Evolutionary conservation across 1,140 invertebrate species (phyloP).

Genomic region (Dinothrombium tinctorium): DNA sequence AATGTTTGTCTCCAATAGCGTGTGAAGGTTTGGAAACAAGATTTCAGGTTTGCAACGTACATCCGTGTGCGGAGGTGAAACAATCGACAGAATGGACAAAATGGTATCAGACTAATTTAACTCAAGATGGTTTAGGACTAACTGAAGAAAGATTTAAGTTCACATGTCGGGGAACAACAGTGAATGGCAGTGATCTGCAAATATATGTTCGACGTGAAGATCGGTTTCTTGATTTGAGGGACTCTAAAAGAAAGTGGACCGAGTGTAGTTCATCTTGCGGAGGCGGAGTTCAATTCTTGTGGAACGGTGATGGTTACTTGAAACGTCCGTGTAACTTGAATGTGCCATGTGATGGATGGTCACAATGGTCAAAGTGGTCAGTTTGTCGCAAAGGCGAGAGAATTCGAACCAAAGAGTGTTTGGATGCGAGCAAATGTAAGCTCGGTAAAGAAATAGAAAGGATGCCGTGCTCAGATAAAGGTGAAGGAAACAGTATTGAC

Average conservation of each 20-base stretch:
- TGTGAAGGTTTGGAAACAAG: background rate
- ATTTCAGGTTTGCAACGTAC: background rate
- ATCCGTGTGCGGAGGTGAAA: background rate
- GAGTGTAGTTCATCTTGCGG: constrained; percentile 59
- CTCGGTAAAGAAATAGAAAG: background rate
- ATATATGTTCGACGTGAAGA: constrained; percentile 22
- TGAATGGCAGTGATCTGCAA: background rate
- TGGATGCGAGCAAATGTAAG: background rate
- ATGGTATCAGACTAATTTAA: background rate
- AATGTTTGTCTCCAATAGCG: constrained; percentile 44
- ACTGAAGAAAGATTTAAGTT: background rate
- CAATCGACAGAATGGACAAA: background rate
- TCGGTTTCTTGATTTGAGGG: constrained; percentile 62
- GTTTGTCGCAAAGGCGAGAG: background rate
- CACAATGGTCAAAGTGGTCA: background rate
- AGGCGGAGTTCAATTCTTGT: constrained; percentile 40
- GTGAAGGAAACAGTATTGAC: background rate
- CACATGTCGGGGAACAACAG: background rate
- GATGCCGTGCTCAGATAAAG: background rate
- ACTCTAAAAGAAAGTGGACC: too few relatives aligned
- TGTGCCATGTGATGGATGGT: background rate
- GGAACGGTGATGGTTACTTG: background rate
- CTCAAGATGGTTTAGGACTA: background rate
- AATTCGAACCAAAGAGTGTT: background rate
- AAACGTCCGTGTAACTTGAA: background rate